Evolutionary conservation across 2,113 vertebrate species (phyloP), one percentile per base, ranked within the genome.

Genomic region (Gopherus flavomarginatus): DNA sequence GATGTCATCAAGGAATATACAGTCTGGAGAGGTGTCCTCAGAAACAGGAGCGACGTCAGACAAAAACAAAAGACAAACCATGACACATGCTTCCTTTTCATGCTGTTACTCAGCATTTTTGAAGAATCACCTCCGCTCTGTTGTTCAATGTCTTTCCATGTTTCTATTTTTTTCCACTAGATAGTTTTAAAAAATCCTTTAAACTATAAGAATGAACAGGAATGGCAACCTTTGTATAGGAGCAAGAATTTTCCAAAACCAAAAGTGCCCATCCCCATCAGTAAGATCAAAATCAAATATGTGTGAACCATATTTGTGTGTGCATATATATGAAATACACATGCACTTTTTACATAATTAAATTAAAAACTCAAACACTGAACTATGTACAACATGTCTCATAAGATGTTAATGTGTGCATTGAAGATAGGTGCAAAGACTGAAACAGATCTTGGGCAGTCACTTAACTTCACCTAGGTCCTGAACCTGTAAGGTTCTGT

Each of bases 1-100:
- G 93, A 91, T 96, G 88, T 90, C 92, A 78, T 93, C 62, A 42
- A 84, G 79, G 88, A 47, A 93, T 95, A 90, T 82, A 91, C 0
- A 5, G 89, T 26, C n/a, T 56, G 44, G 56, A 53, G 77, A 88
- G 29, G 81, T 88, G 83, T 65, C 80, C 90, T 94, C 85, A 94
- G 86, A 96, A 87, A 92, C 13, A 85, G 91, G 59, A n/a, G 47
- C 17, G n/a, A 27, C 75, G 84, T 92, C 29, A 83, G 89, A 44
- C 49, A 83, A 85, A 42, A 94, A 78, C 31, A 79, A 13, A 35
- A 26, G 26, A 26, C 7, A 12, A 59, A 65, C 80, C 13, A 13
- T 93, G 19, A 11, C 7, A 2, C n/a, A 16, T 80, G 85, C 6
- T 85, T 12, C 8, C 22, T 2, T 80, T n/a, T 89, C 27, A 1